Evolutionary conservation across 1,140 invertebrate genomes (phyloP), one percentile per base, ranked within the genome.

Genomic region (Ceratina japonica): DNA sequence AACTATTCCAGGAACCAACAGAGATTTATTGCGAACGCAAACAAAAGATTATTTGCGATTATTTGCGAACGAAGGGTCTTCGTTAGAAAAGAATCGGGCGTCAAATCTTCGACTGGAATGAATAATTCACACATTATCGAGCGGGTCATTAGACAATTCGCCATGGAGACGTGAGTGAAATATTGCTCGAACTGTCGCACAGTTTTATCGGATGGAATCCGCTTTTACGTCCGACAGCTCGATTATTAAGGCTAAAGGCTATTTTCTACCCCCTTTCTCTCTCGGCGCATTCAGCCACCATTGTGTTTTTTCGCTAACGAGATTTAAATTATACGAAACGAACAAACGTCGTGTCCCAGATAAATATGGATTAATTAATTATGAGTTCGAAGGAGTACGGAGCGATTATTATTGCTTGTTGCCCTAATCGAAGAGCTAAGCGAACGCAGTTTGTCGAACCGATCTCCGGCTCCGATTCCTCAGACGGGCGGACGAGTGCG

Each of bases 121-220:
- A 71, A 59, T 71, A 16, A 71, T 58, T 71, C 16, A 10, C 8
- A 22, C 8, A 59, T 71, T 71, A 71, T 71, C 31, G 56, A 59
- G 31, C 16, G 31, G n/a, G 13, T 71, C 69, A 61, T 71, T 71
- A 44, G 56, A 61, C 20, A 59, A 71, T 71, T 59, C 16, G 4
- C 56, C 22, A 16, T 44, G 20, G 16, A 59, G 16, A 71, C 56
- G 56, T 7, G 31, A 71, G 20, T 71, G 56, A 71, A 71, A 44
- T 59, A 71, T 71, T 59, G 69, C 56, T 5, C 31, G 31, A 59
- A 59, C 31, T 71, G 54, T n/a, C 69, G 56, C 16, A 44, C 31
- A 24, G 56, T 71, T 71, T 71, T 71, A 71, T 71, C 16, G 20
- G 54, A 71, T 16, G 56, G 69, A 71, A 59, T 71, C 59, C 20